A percentile compares a stretch with the other conserved stretches of the same genome.
Evolutionary conservation across 2,888 invertebrate genomes (phyloP).

Genomic region (Helleia helle): DNA sequence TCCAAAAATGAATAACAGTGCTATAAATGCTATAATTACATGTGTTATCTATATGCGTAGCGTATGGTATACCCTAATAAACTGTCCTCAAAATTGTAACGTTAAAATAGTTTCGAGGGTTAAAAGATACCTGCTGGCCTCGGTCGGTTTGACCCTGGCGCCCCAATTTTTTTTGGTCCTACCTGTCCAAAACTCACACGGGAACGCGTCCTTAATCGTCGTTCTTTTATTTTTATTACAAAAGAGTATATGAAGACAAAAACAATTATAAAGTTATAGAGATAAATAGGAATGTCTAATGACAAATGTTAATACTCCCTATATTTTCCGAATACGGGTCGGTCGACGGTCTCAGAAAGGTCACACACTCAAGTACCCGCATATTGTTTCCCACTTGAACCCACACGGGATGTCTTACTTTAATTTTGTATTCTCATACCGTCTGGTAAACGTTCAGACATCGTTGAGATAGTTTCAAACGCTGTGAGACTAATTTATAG

Average conservation of each 20-base stretch:
- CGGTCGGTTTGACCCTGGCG: conserved; percentile 41
- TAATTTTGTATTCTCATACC: neutral
- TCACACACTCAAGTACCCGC: neutral
- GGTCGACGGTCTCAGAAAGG: no score
- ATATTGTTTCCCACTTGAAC: neutral
- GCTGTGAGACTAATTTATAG: neutral
- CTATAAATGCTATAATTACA: no score
- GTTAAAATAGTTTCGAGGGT: conserved; percentile 26
- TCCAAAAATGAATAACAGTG: no score
- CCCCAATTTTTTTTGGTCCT: conserved; percentile 42
- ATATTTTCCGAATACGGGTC: neutral
- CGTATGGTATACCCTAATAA: no score
- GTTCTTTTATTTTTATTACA: conserved; percentile 17
- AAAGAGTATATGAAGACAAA: conserved; percentile 8
- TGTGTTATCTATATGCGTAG: no score
- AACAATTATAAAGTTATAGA: neutral
- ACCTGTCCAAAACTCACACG: conserved; percentile 59
- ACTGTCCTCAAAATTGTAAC: no score
- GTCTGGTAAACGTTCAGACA: neutral
- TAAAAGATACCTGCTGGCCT: conserved; percentile 50
- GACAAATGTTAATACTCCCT: neutral
- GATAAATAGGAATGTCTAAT: no score
- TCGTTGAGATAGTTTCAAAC: neutral
- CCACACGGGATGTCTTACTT: neutral
- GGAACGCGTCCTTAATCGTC: conserved; percentile 35